A percentile compares a stretch with the other conserved stretches of the same genome.
Evolutionary conservation across 2,888 invertebrate genomes (phyloP).

Genomic region (Brassicogethes aeneus): DNA sequence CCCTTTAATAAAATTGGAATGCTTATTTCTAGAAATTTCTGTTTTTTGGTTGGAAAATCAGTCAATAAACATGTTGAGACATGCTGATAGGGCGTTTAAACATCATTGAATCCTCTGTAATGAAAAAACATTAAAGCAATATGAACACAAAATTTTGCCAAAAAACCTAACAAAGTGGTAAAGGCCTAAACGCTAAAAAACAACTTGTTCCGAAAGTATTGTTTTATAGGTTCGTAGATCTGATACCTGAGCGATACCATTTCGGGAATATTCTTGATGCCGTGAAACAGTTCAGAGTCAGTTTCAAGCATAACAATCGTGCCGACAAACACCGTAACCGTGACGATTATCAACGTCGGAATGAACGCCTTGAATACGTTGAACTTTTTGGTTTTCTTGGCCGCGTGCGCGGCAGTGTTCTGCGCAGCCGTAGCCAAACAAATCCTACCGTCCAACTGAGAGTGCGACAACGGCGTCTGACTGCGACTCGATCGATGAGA

Average conservation of each 20-base stretch:
- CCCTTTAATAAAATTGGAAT: too few species aligned
- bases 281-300: conserved; percentile 61
- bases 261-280: conserved; percentile 67
- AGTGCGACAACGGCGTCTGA: conserved; percentile 41
- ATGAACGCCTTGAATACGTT: conserved; percentile 64
- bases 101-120: too few species aligned
- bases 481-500: conserved; percentile 44
- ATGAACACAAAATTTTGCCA: too few species aligned
- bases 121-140: too few species aligned
- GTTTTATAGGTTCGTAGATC: conserved; percentile 77
- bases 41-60: too few species aligned
- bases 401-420: conserved; percentile 11
- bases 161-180: too few species aligned
- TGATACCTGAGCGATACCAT: conserved; percentile 65
- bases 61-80: too few species aligned
- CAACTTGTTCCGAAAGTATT: conserved; percentile 59
- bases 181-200: conserved; percentile 15
- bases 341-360: conserved; percentile 68
- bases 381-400: conserved; percentile 44
- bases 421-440: conserved; percentile 28
- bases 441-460: conserved; percentile 36
- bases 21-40: too few species aligned
- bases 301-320: conserved; percentile 70
- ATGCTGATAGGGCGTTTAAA: too few species aligned
- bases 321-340: conserved; percentile 56